These are phyloP conservation scores for Sialis fuliginosa DNA, from an alignment of 2,888 invertebrate species.

Conservation along the genomic window DNA sequence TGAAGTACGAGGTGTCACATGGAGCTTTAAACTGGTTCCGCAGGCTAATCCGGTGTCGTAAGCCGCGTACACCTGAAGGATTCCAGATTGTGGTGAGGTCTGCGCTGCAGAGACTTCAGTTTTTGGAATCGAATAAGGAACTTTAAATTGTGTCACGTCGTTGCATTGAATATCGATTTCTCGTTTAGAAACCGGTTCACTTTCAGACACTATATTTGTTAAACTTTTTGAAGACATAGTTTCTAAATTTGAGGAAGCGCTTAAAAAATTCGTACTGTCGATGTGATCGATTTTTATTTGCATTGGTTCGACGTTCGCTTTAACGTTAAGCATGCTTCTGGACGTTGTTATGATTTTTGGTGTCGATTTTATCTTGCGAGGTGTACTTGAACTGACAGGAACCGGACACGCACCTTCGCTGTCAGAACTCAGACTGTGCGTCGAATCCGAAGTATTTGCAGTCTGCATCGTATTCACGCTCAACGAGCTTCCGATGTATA, in stretches of 20 bases:
- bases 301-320: constrained; percentile 20
- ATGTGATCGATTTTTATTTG: constrained; percentile 14
- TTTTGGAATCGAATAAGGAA: constrained; percentile 13
- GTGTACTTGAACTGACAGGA: constrained; percentile 32
- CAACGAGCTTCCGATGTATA: constrained; percentile 42
- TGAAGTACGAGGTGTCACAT: constrained; percentile 83
- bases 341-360: constrained; percentile 37
- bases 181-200: constrained; percentile 13
- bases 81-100: constrained; percentile 3
- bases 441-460: constrained; percentile 41
- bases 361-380: constrained; percentile 18
- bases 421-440: constrained; percentile 47
- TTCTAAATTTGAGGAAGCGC: constrained; percentile 17
- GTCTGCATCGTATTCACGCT: constrained; percentile 41
- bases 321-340: constrained; percentile 43
- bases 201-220: constrained; percentile 20
- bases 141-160: constrained; percentile 13
- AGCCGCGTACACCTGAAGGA: constrained; percentile 76
- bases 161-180: not conserved
- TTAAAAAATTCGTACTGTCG: constrained; percentile 12
- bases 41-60: constrained; percentile 88
- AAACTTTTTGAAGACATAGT: constrained; percentile 23
- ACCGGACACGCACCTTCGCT: constrained; percentile 39
- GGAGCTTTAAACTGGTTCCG: constrained; percentile 84
- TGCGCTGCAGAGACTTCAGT: constrained; percentile 11